Evolutionary conservation across 2,888 invertebrate genomes (phyloP).

Genomic region (Deilephila elpenor): DNA sequence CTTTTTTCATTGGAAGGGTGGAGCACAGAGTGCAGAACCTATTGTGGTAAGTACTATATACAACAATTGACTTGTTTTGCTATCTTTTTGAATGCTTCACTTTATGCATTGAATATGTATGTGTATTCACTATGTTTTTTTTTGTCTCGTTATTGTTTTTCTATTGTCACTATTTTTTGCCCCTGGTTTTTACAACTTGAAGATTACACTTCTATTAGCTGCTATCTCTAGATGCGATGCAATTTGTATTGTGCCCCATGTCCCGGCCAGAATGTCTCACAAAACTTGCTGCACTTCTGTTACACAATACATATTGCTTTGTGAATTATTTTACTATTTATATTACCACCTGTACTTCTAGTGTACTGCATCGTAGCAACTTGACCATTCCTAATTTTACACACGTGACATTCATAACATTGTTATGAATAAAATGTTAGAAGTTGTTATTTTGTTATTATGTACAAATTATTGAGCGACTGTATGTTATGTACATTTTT

Average conservation of each 20-base stretch:
- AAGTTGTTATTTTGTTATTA: not conserved
- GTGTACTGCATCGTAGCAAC: conserved; percentile 13
- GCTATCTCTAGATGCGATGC: conserved; percentile 82
- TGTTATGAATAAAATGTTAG: not conserved
- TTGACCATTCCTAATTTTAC: not conserved
- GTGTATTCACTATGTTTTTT: conserved; percentile 49
- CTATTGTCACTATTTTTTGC: conserved; percentile 46
- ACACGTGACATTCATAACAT: not conserved
- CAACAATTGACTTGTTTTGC: conserved; percentile 45
- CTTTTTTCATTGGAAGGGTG: conserved; percentile 86
- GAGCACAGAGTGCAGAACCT: conserved; percentile 95
- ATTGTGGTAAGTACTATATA: conserved; percentile 93
- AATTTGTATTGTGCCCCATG: conserved; percentile 62
- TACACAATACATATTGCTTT: conserved; percentile 62
- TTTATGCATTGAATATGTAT: conserved; percentile 45
- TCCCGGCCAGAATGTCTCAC: conserved; percentile 39
- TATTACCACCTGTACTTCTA: not conserved
- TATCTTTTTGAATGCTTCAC: conserved; percentile 55
- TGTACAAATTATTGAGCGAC: too few species aligned
- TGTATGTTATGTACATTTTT: too few species aligned
- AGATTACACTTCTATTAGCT: conserved; percentile 63
- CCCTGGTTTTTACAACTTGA: conserved; percentile 43
- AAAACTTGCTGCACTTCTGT: conserved; percentile 45
- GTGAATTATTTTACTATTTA: conserved; percentile 40
- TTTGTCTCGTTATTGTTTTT: conserved; percentile 48